Percentiles rank a stretch among this genome's conserved stretches.
Evolutionary conservation across 2,797 vertebrate species (phyloP).

Genomic region (Cossypha niveicapilla): DNA sequence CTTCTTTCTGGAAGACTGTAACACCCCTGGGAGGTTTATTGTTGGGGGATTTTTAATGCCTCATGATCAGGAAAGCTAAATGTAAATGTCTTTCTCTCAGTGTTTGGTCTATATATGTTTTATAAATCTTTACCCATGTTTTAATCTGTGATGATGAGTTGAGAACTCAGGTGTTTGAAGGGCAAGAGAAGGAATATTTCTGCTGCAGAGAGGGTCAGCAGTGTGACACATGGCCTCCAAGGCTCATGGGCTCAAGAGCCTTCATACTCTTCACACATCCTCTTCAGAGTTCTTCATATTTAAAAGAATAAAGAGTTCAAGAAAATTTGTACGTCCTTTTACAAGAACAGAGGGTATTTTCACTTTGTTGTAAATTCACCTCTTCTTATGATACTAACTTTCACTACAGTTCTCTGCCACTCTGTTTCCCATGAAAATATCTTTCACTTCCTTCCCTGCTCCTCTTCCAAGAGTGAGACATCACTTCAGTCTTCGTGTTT

Average conservation of each 20-base stretch:
- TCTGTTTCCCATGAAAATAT: background rate
- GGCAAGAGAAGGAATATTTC: background rate
- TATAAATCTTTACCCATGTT: fast-evolving
- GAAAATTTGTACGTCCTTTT: background rate
- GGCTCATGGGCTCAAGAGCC: background rate
- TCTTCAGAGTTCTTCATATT: background rate
- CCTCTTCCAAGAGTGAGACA: background rate
- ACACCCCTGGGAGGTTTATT: fast-evolving
- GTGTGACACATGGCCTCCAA: background rate
- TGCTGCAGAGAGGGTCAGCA: background rate
- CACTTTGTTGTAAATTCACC: background rate
- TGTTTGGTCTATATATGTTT: background rate
- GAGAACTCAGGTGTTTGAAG: background rate
- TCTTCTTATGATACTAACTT: background rate
- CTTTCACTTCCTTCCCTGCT: background rate
- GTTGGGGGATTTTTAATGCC: fast-evolving
- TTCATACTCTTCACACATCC: background rate
- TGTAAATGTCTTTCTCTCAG: background rate
- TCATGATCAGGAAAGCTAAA: background rate
- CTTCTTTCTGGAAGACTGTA: background rate
- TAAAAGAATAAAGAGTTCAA: background rate
- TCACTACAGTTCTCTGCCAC: background rate
- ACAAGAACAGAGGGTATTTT: background rate
- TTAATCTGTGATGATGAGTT: background rate
- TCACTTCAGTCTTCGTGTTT: background rate